Conservation (phyloP, 1,140 invertebrate genomes). For the Maniola jurtina region DNA sequence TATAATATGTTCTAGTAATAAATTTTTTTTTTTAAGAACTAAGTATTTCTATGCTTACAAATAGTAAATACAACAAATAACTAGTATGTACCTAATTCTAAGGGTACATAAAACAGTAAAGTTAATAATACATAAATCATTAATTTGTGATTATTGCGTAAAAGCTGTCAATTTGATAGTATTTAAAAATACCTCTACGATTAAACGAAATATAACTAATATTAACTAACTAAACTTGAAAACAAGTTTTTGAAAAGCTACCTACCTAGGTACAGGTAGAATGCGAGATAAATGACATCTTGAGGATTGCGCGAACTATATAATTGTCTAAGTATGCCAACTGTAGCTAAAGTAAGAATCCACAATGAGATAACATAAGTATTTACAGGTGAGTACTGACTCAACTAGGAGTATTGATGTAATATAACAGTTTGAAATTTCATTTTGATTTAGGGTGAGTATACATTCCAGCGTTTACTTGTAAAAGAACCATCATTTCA, state of each 20-base stretch:
- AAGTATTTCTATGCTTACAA: background rate
- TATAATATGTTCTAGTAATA: background rate
- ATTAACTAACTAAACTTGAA: conserved; percentile 8
- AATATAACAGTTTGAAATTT: no score
- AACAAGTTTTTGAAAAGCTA: background rate
- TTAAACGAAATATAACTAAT: background rate
- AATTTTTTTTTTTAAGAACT: background rate
- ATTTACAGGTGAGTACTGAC: no score
- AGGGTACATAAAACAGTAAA: background rate
- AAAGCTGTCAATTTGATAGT: background rate
- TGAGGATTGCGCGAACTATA: no score
- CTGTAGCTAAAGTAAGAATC: no score
- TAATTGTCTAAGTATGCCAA: no score
- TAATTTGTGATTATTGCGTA: conserved; percentile 6
- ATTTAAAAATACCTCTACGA: background rate
- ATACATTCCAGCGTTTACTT: no score
- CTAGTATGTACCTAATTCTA: background rate
- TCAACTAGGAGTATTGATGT: no score
- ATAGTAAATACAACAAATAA: background rate
- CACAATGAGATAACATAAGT: no score
- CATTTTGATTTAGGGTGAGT: no score
- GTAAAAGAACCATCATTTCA: no score
- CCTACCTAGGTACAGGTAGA: background rate
- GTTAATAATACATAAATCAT: background rate
- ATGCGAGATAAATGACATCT: no score